Evolutionary conservation across 1,140 invertebrate species (phyloP).

Genomic region (Cepaea nemoralis): DNA sequence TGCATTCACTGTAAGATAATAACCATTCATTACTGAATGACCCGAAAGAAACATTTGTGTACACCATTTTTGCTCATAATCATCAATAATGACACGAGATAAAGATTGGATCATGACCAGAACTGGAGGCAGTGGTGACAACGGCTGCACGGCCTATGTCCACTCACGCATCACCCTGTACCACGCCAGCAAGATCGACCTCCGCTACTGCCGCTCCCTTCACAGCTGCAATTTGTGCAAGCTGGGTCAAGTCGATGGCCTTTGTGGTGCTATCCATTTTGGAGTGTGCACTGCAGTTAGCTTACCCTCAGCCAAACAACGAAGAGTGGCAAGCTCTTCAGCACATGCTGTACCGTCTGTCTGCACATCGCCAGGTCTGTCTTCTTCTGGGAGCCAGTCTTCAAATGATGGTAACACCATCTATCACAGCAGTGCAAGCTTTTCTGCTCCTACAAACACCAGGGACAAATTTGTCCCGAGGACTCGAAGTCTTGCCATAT

Average conservation of each 20-base stretch:
- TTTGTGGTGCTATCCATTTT: slow-evolving; percentile 76
- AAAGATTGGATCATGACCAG: neutral
- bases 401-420: neutral
- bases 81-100: slow-evolving; percentile 4
- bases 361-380: slow-evolving; percentile 42
- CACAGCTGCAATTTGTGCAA: slow-evolving; percentile 73
- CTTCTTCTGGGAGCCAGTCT: neutral
- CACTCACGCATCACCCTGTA: slow-evolving; percentile 68
- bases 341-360: slow-evolving; percentile 44
- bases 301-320: slow-evolving; percentile 62
- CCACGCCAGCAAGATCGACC: slow-evolving; percentile 70
- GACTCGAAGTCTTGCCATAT: slow-evolving; percentile 30
- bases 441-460: neutral
- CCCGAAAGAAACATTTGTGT: neutral
- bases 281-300: slow-evolving; percentile 75
- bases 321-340: slow-evolving; percentile 43
- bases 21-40: too few species aligned
- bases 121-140: neutral
- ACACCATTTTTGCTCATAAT: neutral
- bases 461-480: neutral
- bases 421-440: slow-evolving; percentile 20
- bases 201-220: slow-evolving; percentile 72
- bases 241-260: slow-evolving; percentile 46
- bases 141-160: slow-evolving; percentile 55
- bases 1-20: too few species aligned